phyloP scores from a whole-genome alignment of 1,140 invertebrate genomes.

The Drosophila obscura region DNA sequence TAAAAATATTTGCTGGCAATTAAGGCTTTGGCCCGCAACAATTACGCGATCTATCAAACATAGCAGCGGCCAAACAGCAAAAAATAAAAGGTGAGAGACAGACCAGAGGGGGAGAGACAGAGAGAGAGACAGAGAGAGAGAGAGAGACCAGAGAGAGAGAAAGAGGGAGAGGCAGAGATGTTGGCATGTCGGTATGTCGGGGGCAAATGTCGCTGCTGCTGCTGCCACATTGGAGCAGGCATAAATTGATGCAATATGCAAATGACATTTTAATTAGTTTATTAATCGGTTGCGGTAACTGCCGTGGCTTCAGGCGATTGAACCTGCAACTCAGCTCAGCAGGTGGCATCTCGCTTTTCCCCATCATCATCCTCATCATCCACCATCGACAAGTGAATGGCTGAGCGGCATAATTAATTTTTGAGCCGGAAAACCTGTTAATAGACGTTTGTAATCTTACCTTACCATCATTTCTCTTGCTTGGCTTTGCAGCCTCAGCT shows the following conservation, averaged over 20 bases:
- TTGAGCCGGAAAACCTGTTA: slow-evolving; percentile 10
- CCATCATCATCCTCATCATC: neutral
- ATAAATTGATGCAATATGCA: slow-evolving; percentile 50
- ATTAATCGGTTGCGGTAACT: slow-evolving; percentile 58
- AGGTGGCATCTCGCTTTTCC: slow-evolving; percentile 7
- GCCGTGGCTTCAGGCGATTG: neutral
- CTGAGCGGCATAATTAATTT: slow-evolving; percentile 38
- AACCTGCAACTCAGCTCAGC: neutral
- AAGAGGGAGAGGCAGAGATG: neutral
- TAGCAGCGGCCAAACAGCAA: neutral
- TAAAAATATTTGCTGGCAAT: slow-evolving; percentile 64
- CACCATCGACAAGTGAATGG: neutral
- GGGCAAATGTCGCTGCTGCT: too few species aligned
- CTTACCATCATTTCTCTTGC: neutral
- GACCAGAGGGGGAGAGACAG: neutral
- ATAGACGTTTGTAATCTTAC: neutral
- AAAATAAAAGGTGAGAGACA: neutral
- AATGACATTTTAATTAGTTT: slow-evolving; percentile 83
- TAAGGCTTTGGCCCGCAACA: slow-evolving; percentile 41
- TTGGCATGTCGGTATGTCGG: neutral
- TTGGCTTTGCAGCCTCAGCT: slow-evolving; percentile 85
- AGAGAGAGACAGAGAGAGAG: neutral
- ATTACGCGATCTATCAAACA: slow-evolving; percentile 55
- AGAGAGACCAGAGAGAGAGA: neutral
- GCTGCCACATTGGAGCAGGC: too few species aligned